phyloP scores from a whole-genome alignment of 1,140 invertebrate species.

The Drosophila virilis region DNA sequence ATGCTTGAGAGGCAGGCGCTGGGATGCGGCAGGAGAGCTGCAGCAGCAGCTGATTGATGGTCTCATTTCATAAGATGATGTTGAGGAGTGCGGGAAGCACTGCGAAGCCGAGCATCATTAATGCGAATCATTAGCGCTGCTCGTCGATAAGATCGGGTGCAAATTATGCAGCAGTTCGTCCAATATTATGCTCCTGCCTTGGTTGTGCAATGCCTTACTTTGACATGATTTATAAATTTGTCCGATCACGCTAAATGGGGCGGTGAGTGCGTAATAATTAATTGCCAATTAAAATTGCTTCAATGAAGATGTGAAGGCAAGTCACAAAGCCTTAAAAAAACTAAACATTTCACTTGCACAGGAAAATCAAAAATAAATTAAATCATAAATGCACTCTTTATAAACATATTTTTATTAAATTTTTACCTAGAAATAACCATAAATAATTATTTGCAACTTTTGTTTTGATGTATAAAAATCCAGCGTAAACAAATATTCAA shows the following conservation, averaged over 20 bases:
- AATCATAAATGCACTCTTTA: no score
- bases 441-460: no score
- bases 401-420: no score
- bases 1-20: constrained; percentile 50
- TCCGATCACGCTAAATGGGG: constrained; percentile 39
- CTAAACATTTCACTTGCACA: neutral
- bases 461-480: no score
- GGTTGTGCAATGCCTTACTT: neutral
- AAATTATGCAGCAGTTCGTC: constrained; percentile 58
- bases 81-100: neutral
- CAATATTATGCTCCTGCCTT: neutral
- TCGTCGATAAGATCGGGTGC: constrained; percentile 78
- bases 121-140: constrained; percentile 78
- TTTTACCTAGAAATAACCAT: no score
- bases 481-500: no score
- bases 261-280: constrained; percentile 74
- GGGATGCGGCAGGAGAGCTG: constrained; percentile 23
- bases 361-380: neutral
- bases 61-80: constrained; percentile 70
- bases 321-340: neutral
- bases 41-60: constrained; percentile 65
- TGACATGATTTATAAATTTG: constrained; percentile 54
- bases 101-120: constrained; percentile 63
- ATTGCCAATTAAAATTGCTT: constrained; percentile 73
- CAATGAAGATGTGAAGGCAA: constrained; percentile 67